Percentiles rank a stretch among this genome's conserved stretches.
phyloP scores from a whole-genome alignment of 2,888 invertebrate genomes.

The Graphium colonna region DNA sequence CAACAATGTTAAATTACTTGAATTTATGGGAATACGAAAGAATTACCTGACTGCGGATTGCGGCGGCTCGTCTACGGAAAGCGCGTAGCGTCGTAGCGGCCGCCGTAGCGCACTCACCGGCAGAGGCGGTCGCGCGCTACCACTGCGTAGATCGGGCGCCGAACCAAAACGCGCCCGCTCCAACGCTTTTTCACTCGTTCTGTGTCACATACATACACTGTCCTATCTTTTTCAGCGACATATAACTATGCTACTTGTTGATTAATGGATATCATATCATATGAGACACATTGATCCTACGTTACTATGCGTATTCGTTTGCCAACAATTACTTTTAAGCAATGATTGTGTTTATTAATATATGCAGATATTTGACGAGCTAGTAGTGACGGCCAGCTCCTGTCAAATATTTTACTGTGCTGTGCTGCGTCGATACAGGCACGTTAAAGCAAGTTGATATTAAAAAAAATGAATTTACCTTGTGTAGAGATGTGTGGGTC shows the following conservation, averaged over 20 bases:
- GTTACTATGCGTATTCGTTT: background rate
- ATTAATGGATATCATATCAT: constrained; percentile 17
- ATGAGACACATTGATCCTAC: constrained; percentile 15
- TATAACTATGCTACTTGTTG: constrained; percentile 4
- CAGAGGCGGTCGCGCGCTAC: constrained; percentile 54
- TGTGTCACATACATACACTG: constrained; percentile 57
- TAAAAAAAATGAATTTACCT: constrained; percentile 50
- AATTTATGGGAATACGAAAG: no score
- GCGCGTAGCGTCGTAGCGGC: constrained; percentile 86
- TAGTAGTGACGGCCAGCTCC: no score
- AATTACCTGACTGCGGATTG: constrained; percentile 70
- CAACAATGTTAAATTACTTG: no score
- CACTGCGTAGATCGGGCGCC: constrained; percentile 78
- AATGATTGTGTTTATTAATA: background rate
- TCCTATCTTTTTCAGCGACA: constrained; percentile 35
- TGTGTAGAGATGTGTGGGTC: constrained; percentile 45
- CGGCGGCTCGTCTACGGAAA: constrained; percentile 89
- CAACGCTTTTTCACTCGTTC: constrained; percentile 46
- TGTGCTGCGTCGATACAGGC: constrained; percentile 11
- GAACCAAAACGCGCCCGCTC: constrained; percentile 77
- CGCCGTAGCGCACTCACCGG: constrained; percentile 64
- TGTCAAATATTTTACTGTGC: no score
- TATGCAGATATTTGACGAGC: no score
- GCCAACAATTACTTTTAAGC: background rate
- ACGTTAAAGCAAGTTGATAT: constrained; percentile 23